A percentile compares a stretch with the other conserved stretches of the same genome.
These are phyloP conservation scores for Pogonomyrmex californicus DNA, from an alignment of 1,140 invertebrate genomes.

Conservation along the genomic window DNA sequence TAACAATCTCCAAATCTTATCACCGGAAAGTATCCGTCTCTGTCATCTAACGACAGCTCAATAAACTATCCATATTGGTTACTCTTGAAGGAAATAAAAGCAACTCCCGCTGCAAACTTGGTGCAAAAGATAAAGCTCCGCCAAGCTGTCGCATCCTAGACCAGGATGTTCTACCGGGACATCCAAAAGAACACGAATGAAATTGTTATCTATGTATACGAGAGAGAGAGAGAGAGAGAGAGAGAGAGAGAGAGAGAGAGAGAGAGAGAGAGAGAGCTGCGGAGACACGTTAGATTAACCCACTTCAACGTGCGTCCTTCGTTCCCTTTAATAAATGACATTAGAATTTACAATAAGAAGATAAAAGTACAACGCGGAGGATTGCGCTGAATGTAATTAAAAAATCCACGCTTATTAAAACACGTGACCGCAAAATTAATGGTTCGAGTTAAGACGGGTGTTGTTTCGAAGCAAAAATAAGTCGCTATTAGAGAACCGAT, in stretches of 20 bases:
- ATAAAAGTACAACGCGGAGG: conserved; percentile 6
- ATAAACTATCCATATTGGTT: conserved; percentile 54
- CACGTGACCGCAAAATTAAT: conserved; percentile 53
- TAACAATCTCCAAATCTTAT: conserved; percentile 32
- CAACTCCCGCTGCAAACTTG: conserved; percentile 7
- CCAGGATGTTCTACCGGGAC: background rate
- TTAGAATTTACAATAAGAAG: conserved; percentile 28
- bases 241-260: background rate
- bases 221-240: background rate
- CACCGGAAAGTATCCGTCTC: conserved; percentile 24
- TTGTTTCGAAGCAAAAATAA: conserved; percentile 52
- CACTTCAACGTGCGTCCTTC: background rate
- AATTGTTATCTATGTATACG: conserved; percentile 40
- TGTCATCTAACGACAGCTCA: conserved; percentile 42
- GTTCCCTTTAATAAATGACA: conserved; percentile 43
- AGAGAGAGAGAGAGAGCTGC: background rate
- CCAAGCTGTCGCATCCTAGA: conserved; percentile 5
- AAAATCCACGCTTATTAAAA: conserved; percentile 50
- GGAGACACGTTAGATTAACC: conserved; percentile 35
- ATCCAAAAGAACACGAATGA: conserved; percentile 27
- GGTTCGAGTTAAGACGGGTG: conserved; percentile 18
- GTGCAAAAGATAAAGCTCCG: conserved; percentile 28
- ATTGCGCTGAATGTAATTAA: conserved; percentile 32
- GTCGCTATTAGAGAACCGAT: conserved; percentile 48
- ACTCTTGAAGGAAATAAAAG: conserved; percentile 33